phyloP scores from a whole-genome alignment of 2,888 invertebrate genomes.

The Meteorus colon region DNA sequence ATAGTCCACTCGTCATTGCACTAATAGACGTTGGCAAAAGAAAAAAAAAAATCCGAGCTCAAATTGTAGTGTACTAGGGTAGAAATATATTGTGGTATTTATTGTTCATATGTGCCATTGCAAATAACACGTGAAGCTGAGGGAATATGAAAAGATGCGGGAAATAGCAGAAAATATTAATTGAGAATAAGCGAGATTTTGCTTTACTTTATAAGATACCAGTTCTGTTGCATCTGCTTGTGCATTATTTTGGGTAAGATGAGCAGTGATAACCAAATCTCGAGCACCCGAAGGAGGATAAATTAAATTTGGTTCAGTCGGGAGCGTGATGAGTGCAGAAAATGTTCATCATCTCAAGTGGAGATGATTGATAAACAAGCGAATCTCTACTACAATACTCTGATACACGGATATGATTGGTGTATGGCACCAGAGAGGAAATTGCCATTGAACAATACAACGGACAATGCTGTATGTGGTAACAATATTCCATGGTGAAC shows the following conservation, averaged over 20 bases:
- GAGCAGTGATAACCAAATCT: too few relatives aligned
- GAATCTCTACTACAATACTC: neutral
- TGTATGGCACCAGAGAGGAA: slow-evolving; percentile 30
- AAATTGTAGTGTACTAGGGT: neutral
- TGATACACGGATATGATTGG: slow-evolving; percentile 30
- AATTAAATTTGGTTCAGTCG: too few relatives aligned
- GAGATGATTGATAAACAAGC: slow-evolving; percentile 2
- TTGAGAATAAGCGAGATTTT: too few relatives aligned
- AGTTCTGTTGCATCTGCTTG: too few relatives aligned
- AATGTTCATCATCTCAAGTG: neutral
- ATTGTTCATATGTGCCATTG: slow-evolving; percentile 33
- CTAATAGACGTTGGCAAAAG: slow-evolving; percentile 45
- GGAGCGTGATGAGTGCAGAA: too few relatives aligned
- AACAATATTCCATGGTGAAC: slow-evolving; percentile 64
- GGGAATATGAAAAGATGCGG: neutral
- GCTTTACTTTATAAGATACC: too few relatives aligned
- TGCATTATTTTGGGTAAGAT: too few relatives aligned
- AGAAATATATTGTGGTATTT: neutral
- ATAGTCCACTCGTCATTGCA: slow-evolving; percentile 52
- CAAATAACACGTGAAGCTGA: slow-evolving; percentile 55
- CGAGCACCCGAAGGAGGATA: too few relatives aligned
- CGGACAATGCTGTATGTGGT: slow-evolving; percentile 49
- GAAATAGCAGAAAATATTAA: neutral
- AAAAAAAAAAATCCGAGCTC: neutral
- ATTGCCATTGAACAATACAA: slow-evolving; percentile 35